Evolutionary conservation across 2,113 vertebrate genomes (phyloP).

Genomic region (Melanerpes aurifrons): DNA sequence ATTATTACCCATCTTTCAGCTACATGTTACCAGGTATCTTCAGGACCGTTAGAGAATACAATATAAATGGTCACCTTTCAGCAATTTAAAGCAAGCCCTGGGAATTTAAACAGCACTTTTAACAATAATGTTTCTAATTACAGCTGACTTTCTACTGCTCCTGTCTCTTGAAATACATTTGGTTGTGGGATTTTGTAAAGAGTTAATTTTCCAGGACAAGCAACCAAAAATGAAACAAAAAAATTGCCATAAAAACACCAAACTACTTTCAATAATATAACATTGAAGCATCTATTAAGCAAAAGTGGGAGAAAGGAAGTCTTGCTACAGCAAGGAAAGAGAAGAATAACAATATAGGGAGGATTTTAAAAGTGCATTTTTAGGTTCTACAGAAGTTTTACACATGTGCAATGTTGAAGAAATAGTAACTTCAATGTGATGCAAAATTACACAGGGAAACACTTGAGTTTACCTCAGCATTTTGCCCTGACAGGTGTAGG

Average conservation of each 20-base stretch:
- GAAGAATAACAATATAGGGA: neutral
- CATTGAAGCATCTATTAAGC: neutral
- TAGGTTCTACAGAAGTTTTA: neutral
- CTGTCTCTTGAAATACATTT: neutral
- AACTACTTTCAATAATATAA: neutral
- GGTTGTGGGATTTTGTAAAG: neutral
- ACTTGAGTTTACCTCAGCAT: neutral
- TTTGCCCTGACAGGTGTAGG: neutral
- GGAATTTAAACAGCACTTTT: neutral
- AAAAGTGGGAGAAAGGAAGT: neutral
- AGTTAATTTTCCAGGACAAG: neutral
- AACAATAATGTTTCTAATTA: neutral
- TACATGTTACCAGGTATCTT: neutral
- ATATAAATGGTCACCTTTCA: neutral
- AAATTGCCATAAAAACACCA: neutral
- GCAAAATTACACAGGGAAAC: constrained; percentile 18
- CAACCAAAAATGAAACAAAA: neutral
- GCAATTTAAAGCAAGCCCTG: neutral
- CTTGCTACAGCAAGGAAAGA: neutral
- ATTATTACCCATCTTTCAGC: neutral
- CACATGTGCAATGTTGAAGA: constrained; percentile 4
- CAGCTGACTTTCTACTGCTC: neutral
- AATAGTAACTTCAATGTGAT: neutral
- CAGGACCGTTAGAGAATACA: neutral
- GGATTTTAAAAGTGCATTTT: constrained; percentile 23